A percentile compares a stretch with the other conserved stretches of the same genome.
phyloP scores from a whole-genome alignment of 2,797 vertebrate species.

The Danio tinwini region DNA sequence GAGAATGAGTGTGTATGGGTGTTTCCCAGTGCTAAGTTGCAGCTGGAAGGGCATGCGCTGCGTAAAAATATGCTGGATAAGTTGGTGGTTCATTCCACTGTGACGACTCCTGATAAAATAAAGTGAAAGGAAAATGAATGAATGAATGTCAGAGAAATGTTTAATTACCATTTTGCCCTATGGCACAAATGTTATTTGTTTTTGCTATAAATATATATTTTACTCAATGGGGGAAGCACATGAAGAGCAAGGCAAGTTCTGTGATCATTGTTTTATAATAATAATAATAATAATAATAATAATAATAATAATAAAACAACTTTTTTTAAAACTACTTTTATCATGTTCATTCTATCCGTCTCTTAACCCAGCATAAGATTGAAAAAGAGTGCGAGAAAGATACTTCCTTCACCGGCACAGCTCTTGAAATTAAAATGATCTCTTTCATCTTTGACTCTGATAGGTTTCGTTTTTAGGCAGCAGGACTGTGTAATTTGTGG shows the following conservation, averaged over 20 bases:
- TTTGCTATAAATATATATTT: background rate
- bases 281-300: too few species aligned
- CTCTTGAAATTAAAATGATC: constrained; percentile 11
- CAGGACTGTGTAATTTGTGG: background rate
- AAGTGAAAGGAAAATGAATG: too few species aligned
- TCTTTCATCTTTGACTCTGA: constrained; percentile 28
- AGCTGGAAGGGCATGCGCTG: too few species aligned
- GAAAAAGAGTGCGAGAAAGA: constrained; percentile 50
- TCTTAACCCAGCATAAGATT: constrained; percentile 52
- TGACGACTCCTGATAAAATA: too few species aligned
- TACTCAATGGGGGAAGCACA: background rate
- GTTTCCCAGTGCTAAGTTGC: too few species aligned
- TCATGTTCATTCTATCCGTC: constrained; percentile 25
- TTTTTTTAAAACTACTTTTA: background rate
- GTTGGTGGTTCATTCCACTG: too few species aligned
- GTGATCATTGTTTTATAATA: background rate
- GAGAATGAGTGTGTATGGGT: too few species aligned
- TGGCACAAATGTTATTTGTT: background rate
- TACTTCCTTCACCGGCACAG: background rate
- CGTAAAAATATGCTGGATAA: too few species aligned
- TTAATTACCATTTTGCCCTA: background rate
- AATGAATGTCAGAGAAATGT: too few species aligned
- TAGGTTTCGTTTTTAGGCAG: background rate
- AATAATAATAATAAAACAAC: too few species aligned
- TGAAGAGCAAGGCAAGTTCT: background rate